phyloP scores from a whole-genome alignment of 2,797 vertebrate genomes.

The Oreonectes daqikongensis region DNA sequence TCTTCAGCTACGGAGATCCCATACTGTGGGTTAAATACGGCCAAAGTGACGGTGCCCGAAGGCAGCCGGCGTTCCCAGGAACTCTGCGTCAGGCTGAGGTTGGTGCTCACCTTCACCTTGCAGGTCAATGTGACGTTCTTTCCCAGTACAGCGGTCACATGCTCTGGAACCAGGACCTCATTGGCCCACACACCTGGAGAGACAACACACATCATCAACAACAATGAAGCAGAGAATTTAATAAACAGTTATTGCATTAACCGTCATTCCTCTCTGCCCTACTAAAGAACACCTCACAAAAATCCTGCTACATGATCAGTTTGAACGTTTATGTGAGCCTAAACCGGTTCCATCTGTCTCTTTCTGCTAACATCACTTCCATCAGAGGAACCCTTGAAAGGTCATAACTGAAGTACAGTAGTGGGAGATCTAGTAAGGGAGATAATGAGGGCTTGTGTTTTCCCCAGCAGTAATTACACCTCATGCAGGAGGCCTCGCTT shows the following conservation, averaged over 20 bases:
- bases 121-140: constrained; percentile 92
- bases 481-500: constrained; percentile 42
- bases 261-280: neutral
- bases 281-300: neutral
- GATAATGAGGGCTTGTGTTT: constrained; percentile 54
- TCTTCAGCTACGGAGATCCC: constrained; percentile 86
- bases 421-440: constrained; percentile 35
- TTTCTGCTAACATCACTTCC: constrained; percentile 43
- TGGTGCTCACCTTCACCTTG: constrained; percentile 86
- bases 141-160: constrained; percentile 88
- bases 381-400: constrained; percentile 39
- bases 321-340: neutral
- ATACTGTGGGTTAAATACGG: constrained; percentile 89
- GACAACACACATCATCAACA: too few species aligned
- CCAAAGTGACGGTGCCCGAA: constrained; percentile 84
- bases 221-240: too few species aligned
- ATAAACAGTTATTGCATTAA: too few species aligned
- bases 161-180: constrained; percentile 84
- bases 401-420: constrained; percentile 43
- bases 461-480: constrained; percentile 48
- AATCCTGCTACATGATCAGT: neutral
- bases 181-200: constrained; percentile 85
- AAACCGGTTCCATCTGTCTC: constrained; percentile 24
- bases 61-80: constrained; percentile 90
- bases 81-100: constrained; percentile 88